phyloP scores from a whole-genome alignment of 2,797 vertebrate genomes.

The Lindbergichthys nudifrons region DNA sequence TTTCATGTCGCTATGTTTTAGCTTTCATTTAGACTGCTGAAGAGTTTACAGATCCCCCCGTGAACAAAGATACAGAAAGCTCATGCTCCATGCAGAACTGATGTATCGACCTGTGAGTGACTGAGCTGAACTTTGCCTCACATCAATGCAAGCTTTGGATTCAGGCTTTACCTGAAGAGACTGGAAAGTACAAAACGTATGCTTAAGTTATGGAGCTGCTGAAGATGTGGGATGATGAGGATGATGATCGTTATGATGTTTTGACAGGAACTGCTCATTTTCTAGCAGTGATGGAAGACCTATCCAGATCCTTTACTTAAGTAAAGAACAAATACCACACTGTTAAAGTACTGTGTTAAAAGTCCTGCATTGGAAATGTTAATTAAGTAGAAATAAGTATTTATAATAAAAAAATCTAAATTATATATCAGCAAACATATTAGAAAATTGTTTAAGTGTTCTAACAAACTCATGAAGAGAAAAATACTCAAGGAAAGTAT shows the following conservation, averaged over 20 bases:
- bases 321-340: no score
- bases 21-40: background rate
- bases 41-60: conserved; percentile 6
- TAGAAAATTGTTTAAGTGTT: no score
- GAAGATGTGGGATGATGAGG: conserved; percentile 1
- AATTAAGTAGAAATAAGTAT: no score
- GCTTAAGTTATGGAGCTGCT: conserved; percentile 24
- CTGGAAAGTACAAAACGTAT: conserved; percentile 16
- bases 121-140: conserved; percentile 47
- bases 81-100: conserved; percentile 21
- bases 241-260: background rate
- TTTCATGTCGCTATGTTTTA: background rate
- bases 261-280: conserved; percentile 11
- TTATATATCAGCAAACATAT: no score
- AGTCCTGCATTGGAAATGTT: no score
- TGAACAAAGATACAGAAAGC: background rate
- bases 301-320: no score
- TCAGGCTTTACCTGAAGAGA: background rate
- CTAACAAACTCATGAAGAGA: no score
- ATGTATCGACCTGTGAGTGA: conserved; percentile 50
- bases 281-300: background rate
- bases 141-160: background rate
- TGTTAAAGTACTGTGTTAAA: no score
- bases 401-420: no score
- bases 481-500: no score